These are phyloP conservation scores for Cotesia chilonis DNA, from an alignment of 1,140 invertebrate genomes.

Conservation along the genomic window DNA sequence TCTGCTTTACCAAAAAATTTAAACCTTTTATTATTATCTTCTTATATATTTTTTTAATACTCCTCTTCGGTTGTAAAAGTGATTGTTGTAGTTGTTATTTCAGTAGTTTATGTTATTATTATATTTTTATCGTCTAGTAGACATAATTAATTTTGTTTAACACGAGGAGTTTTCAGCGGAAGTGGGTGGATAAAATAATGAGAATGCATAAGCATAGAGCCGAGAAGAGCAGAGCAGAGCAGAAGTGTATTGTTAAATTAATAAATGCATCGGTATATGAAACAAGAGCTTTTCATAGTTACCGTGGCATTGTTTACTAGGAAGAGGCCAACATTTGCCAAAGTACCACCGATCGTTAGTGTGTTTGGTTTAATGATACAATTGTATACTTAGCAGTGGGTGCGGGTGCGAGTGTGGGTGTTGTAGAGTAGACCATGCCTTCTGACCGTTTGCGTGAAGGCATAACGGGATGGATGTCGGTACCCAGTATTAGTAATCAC, in stretches of 20 bases:
- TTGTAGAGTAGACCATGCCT: neutral
- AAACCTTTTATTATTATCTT: neutral
- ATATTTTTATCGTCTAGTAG: no score
- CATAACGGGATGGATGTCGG: slow-evolving; percentile 18
- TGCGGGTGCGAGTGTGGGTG: neutral
- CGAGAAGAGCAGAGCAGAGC: neutral
- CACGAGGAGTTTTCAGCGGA: no score
- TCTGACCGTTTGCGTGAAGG: slow-evolving; percentile 17
- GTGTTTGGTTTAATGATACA: slow-evolving; percentile 53
- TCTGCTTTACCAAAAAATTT: neutral
- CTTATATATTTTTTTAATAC: no score
- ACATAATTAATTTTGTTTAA: no score
- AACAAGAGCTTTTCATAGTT: slow-evolving; percentile 37
- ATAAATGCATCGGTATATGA: slow-evolving; percentile 18
- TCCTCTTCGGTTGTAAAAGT: no score
- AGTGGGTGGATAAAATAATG: neutral
- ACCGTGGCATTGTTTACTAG: slow-evolving; percentile 36
- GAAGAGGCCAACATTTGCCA: slow-evolving; percentile 41
- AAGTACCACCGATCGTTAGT: slow-evolving; percentile 46
- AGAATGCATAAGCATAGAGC: neutral
- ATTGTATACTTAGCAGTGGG: slow-evolving; percentile 47
- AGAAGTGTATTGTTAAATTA: neutral
- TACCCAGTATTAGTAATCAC: neutral
- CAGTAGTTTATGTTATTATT: no score
- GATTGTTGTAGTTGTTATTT: no score